Evolutionary conservation across 2,113 vertebrate species (phyloP), one percentile per base, ranked within the genome.

Genomic region (Nicator chloris): DNA sequence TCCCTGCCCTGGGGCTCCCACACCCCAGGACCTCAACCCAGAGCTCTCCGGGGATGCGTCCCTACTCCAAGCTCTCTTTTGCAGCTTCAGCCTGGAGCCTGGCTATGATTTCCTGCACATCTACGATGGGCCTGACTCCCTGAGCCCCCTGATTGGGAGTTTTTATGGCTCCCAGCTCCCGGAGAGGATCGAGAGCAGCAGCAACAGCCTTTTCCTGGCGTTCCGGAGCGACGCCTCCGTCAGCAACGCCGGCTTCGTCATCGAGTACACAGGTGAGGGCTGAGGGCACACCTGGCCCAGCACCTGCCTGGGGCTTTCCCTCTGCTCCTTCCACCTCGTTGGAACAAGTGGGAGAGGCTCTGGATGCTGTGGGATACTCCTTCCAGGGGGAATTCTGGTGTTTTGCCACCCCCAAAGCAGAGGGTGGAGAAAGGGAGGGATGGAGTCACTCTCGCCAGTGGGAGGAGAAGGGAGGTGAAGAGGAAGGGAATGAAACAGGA

Each of bases 41-140:
- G 9, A 37, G 6, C 1, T 26, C 53, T 37, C 44, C 35, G 4
- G 26, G 20, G 35, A 3, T 1, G 1, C 2, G 0, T 35, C 37
- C 63, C 6, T 1, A 4, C 26, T 33, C 63, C 22, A 5, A 28
- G 2, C 83, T n/a, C 45, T 60, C 21, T 69, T 85, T 78, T 44
- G 24, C 93, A 99, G 99, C 96, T 99, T 99, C 97, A 99, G 98
- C 92, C 95, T 99, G 96, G 99, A 99, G 96, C 99, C 99, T 37
- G 99, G 99, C 94, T 99, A 99, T 20, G 99, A 99, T 96, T 99
- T 99, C 92, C 98, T 99, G 42, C 99, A 99, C 44, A 99, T 99
- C 97, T 99, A 99, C 4, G 99, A 99, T 0, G 99, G 99, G 13
- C 98, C 98, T 3, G 98, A 99, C 97, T 99, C 99, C 4, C 98